Base-by-base conservation (phyloP, 2,797 vertebrate species). In the Coccyzus lansbergi region DNA sequence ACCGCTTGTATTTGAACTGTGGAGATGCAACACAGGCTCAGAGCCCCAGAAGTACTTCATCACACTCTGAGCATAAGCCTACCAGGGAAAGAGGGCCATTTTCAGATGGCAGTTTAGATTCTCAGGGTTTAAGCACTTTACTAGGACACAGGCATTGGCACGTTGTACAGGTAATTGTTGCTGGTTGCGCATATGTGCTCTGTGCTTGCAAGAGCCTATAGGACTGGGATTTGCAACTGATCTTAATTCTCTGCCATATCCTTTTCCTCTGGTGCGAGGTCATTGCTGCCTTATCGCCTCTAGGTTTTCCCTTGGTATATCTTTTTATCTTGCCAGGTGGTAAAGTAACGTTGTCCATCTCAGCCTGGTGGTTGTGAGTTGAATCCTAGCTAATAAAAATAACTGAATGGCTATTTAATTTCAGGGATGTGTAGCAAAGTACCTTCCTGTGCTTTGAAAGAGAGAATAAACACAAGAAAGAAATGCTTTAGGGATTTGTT, bases 71-170 rank as follows among this genome's bases (percentile, higher is more conserved):
- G 90, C 98, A 96, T 56, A 97, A 96, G 75, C 68, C 95, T n/a
- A 49, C 90, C 56, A 96, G 42, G 31, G 98, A 98, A 77, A 97
- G 97, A 96, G 98, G 97, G 96, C 98, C 97, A 1, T 97, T 97
- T 95, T 97, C 98, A 91, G 98, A 97, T 79, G 97, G 98, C 77
- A 97, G 98, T 96, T 97, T 98, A 86, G 98, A 98, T 98, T 98
- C 99, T 98, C 99, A 99, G 98, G 99, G 99, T 97, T 98, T 99
- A 98, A 99, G 99, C 99, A 99, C 99, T 99, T 99, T 99, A 99
- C 98, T 99, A 94, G 99, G 99, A 96, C 99, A 99, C 97, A 98
- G 99, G 94, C 99, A 99, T 97, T 99, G 99, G 99, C 99, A 99
- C 38, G 98, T 99, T 94, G 98, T 99, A 94, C 99, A 99, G 99